Base-by-base conservation (phyloP, 2,113 vertebrate species). In the Petromus typicus region DNA sequence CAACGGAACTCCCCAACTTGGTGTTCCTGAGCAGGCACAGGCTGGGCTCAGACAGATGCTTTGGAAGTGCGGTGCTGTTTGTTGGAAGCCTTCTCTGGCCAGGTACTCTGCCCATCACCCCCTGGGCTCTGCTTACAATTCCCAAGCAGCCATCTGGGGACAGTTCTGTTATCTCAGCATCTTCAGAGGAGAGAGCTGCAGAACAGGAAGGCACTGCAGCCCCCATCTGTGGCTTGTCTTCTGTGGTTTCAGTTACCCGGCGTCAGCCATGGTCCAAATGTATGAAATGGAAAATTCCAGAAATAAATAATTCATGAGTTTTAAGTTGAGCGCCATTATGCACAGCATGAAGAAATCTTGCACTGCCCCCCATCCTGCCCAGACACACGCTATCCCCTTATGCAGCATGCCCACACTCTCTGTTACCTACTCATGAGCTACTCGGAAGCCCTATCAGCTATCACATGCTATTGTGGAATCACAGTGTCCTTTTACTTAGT, bases 61-160 rank as follows among this genome's bases (percentile, higher is more conserved):
- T 71, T 48, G 51, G 27, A 48, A 56, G 20, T 13, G 1, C 43
- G 48, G 75, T n/a, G 9, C 3, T 20, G 0, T 40, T 67, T 34
- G 10, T 17, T 6, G 75, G n/a, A 5, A 18, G 8, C 20, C 3
- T 22, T 1, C 71, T 78, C 0, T 17, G n/a, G 17, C 51, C 56
- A 3, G 12, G 37, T 4, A 3, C 45, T 56, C 12, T 14, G 43
- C 75, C 27, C 1, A 1, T 7, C 7, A 6, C 40, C 14, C n/a
- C 9, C 37, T 5, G 1, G 11, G 5, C 13, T 34, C 10, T 13
- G 0, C 56, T 25, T 14, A 0, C 18, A 12, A 0, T 1, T 64
- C 45, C 63, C 20, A 13, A 3, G 2, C 51, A n/a, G 30, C 30
- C 48, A 3, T 4, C 11, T 64, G 34, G 40, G 59, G 45, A 20